phyloP scores from a whole-genome alignment of 2,888 invertebrate genomes.

The Drosophila falleni region DNA sequence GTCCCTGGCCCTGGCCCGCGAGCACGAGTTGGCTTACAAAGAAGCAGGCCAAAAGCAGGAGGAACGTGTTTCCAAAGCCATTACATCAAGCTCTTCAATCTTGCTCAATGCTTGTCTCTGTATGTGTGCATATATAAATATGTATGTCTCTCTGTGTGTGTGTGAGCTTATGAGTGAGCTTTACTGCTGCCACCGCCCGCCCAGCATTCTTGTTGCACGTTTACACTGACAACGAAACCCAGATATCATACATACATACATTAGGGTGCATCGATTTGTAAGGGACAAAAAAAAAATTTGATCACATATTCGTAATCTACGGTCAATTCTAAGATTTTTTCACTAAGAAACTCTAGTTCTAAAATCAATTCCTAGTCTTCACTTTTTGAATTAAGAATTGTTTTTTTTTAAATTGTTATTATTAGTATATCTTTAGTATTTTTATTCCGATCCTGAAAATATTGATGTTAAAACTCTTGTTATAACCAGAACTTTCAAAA shows the following conservation, averaged over 20 bases:
- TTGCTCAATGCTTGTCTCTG: conserved; percentile 3
- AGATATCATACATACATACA: background rate
- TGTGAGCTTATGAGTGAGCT: conserved; percentile 56
- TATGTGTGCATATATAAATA: conserved; percentile 9
- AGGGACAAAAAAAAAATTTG: too few species aligned
- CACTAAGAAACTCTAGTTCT: too few species aligned
- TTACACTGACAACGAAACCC: conserved; percentile 60
- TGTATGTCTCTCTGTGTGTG: conserved; percentile 10
- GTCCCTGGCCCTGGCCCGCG: conserved; percentile 55
- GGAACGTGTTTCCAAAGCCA: conserved; percentile 68
- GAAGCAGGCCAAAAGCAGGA: conserved; percentile 73
- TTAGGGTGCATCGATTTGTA: too few species aligned
- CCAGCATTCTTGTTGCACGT: conserved; percentile 48
- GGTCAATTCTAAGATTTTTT: too few species aligned
- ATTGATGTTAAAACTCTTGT: too few species aligned
- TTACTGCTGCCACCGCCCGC: conserved; percentile 29
- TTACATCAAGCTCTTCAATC: conserved; percentile 63
- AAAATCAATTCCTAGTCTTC: too few species aligned
- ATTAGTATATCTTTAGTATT: too few species aligned
- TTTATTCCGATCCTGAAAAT: too few species aligned
- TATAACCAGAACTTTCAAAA: too few species aligned
- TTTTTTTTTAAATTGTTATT: too few species aligned
- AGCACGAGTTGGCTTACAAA: conserved; percentile 59
- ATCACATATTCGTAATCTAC: too few species aligned
- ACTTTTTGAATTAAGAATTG: too few species aligned